phyloP scores from a whole-genome alignment of 2,113 vertebrate genomes.

The Nyctibius bracteatus region DNA sequence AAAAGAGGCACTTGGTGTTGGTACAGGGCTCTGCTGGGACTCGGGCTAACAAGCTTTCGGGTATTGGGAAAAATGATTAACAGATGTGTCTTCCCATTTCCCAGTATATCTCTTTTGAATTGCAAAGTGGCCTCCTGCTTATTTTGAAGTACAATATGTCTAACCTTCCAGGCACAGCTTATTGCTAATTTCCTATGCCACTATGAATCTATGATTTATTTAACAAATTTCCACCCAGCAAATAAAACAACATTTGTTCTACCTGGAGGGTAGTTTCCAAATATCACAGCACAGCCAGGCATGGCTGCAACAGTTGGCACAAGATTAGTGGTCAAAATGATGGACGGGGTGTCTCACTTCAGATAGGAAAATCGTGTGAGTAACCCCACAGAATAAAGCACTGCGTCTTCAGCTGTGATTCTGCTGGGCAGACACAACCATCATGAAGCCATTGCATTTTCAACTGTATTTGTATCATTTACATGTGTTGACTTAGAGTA shows the following conservation, averaged over 20 bases:
- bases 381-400: neutral
- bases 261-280: constrained; percentile 57
- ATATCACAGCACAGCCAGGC: constrained; percentile 31
- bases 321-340: neutral
- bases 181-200: constrained; percentile 67
- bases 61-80: neutral
- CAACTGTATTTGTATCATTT: neutral
- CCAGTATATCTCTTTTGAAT: constrained; percentile 53
- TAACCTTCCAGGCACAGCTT: constrained; percentile 64
- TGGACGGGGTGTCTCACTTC: neutral
- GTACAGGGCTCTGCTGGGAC: neutral
- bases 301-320: constrained; percentile 7
- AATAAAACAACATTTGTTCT: constrained; percentile 73
- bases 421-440: neutral
- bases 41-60: neutral
- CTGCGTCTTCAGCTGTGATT: neutral
- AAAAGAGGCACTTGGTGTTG: neutral
- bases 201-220: constrained; percentile 67
- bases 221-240: constrained; percentile 59
- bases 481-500: neutral
- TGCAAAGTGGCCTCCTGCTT: constrained; percentile 57
- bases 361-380: neutral
- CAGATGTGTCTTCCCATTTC: constrained; percentile 13
- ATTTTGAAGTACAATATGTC: constrained; percentile 64
- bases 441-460: neutral